phyloP scores from a whole-genome alignment of 2,888 invertebrate species.

The Sericinus montela region DNA sequence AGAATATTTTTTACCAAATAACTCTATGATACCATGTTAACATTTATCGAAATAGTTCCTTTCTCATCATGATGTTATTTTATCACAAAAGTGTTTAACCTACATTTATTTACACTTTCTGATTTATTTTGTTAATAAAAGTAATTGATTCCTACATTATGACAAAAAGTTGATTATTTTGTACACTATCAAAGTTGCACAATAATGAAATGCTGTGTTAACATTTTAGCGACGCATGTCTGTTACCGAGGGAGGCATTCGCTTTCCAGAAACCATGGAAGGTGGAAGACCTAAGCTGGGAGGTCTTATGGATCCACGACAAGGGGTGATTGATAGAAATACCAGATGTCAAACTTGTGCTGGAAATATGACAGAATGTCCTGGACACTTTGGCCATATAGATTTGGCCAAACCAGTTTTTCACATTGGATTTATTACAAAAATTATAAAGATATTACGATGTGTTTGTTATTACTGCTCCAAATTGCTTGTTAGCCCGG shows the following conservation, averaged over 20 bases:
- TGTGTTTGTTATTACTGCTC: slow-evolving; percentile 99
- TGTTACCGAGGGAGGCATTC: slow-evolving; percentile 97
- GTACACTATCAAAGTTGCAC: background rate
- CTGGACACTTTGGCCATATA: slow-evolving; percentile 99
- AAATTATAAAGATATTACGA: slow-evolving; percentile 97
- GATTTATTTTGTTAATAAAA: too few relatives aligned
- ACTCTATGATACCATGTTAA: too few relatives aligned
- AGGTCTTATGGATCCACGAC: slow-evolving; percentile 99
- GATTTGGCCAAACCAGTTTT: slow-evolving; percentile 99
- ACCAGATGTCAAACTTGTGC: slow-evolving; percentile 97
- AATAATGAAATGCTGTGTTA: background rate
- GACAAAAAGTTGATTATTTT: too few relatives aligned
- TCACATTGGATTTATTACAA: slow-evolving; percentile 98
- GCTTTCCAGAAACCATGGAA: slow-evolving; percentile 98
- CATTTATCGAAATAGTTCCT: too few relatives aligned
- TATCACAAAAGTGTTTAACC: too few relatives aligned
- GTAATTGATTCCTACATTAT: too few relatives aligned
- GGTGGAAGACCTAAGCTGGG: slow-evolving; percentile 98
- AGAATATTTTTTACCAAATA: background rate
- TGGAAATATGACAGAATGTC: slow-evolving; percentile 98
- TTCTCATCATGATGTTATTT: too few relatives aligned
- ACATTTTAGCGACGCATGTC: slow-evolving; percentile 94
- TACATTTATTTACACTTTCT: too few relatives aligned
- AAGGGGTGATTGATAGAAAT: slow-evolving; percentile 97
- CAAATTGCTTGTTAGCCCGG: slow-evolving; percentile 95